Evolutionary conservation across 2,113 vertebrate species (phyloP), one percentile per base, ranked within the genome.

Genomic region (Sphaerodactylus townsendi): DNA sequence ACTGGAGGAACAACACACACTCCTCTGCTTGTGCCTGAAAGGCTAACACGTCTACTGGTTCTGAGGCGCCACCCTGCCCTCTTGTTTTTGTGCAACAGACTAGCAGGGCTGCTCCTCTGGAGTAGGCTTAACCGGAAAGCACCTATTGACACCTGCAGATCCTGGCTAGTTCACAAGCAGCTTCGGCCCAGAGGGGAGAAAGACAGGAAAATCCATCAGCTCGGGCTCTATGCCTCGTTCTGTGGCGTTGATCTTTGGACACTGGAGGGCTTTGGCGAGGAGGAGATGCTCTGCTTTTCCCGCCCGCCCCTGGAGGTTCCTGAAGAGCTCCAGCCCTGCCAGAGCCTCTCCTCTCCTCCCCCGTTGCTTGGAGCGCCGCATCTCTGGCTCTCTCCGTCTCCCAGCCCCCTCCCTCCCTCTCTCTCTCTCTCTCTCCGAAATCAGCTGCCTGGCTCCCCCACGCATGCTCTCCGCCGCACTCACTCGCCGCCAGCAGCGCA

Each of bases 391-490:
- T 59, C n/a, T n/a, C 50, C 21, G 17, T 41, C 35, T 35, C 75
- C 23, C 3, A 13, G n/a, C 14, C 28, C 19, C 19, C 64, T 35
- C 44, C 10, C 10, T 6, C 21, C 39, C 39, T 39, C 21, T 23
- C 39, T 39, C 59, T 37, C 46, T 68, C 62, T 72, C 44, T 50
- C 73, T 76, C 70, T 39, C 19, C 65, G 73, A 81, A 48, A 77
- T n/a, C 70, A 62, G 70, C 23, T 5, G 53, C 80, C 68, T 71
- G 44, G 62, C 62, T 70, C 83, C 83, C 87, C 65, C 72, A 85
- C 50, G 74, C 81, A 83, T 88, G 82, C 65, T 88, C 87, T 68
- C 65, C 70, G 79, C 66, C 5, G 56, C 79, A 74, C 82, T 72
- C 65, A 9, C 82, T 53, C 75, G 19, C 46, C 76, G 76, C 77